Percentiles rank a stretch among this genome's conserved stretches.
These are phyloP conservation scores for Nansenia antarctica DNA, from an alignment of 2,113 vertebrate species.

Conservation along the genomic window DNA sequence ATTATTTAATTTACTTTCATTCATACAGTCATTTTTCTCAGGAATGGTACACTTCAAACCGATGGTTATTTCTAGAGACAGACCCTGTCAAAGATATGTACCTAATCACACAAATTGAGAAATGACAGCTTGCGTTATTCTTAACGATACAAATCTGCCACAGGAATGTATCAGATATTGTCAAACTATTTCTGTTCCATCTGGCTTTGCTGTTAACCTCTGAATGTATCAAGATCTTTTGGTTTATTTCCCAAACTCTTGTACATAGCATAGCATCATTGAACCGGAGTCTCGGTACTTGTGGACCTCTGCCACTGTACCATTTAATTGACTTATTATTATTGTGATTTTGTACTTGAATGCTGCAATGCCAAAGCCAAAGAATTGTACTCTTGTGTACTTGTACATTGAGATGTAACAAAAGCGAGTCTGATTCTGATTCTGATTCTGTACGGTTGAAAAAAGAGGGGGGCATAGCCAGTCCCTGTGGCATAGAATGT, in stretches of 20 bases:
- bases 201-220: constrained; percentile 59
- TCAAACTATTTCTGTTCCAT: constrained; percentile 35
- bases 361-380: too few relatives aligned
- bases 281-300: constrained; percentile 21
- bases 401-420: too few relatives aligned
- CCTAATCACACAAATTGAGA: constrained; percentile 51
- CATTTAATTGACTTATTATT: too few relatives aligned
- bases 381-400: too few relatives aligned
- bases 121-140: constrained; percentile 52
- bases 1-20: constrained; percentile 57
- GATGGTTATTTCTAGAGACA: constrained; percentile 27
- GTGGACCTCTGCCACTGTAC: background rate
- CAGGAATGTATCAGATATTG: constrained; percentile 37
- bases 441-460: too few relatives aligned
- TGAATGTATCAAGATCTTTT: constrained; percentile 31
- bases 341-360: too few relatives aligned
- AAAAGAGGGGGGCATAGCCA: too few relatives aligned
- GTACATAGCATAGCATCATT: constrained; percentile 27
- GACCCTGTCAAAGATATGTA: constrained; percentile 34
- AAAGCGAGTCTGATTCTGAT: too few relatives aligned
- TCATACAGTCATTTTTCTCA: constrained; percentile 53
- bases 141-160: constrained; percentile 55
- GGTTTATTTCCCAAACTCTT: constrained; percentile 46
- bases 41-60: constrained; percentile 31
- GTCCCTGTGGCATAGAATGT: too few relatives aligned